phyloP scores from a whole-genome alignment of 2,888 invertebrate species.

The Sinopyrophorus schimmeli region DNA sequence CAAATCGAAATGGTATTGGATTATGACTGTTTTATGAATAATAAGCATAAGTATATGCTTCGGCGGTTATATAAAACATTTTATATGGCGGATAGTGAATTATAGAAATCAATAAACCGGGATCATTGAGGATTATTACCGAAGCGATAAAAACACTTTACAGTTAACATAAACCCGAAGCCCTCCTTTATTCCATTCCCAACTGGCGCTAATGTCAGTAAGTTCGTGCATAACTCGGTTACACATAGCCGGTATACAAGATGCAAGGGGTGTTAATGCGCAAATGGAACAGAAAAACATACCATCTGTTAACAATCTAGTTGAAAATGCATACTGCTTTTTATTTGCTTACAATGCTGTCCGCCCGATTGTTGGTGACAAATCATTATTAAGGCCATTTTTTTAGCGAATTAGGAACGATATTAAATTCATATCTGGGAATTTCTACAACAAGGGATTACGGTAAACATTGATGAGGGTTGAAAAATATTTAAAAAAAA shows the following conservation, averaged over 20 bases:
- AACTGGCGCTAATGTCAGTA: slow-evolving; percentile 36
- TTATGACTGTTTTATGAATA: too few relatives aligned
- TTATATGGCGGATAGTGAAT: slow-evolving; percentile 22
- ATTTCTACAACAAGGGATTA: too few relatives aligned
- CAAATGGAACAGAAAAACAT: slow-evolving; percentile 58
- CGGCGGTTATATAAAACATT: slow-evolving; percentile 10
- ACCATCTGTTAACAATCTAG: slow-evolving; percentile 58
- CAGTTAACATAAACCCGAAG: slow-evolving; percentile 43
- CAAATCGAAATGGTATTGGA: too few relatives aligned
- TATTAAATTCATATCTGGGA: too few relatives aligned
- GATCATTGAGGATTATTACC: slow-evolving; percentile 48
- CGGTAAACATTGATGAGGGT: too few relatives aligned
- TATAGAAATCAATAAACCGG: slow-evolving; percentile 41
- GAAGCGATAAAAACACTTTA: slow-evolving; percentile 48
- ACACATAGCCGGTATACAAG: slow-evolving; percentile 23
- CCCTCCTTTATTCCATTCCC: slow-evolving; percentile 40
- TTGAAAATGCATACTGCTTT: slow-evolving; percentile 33
- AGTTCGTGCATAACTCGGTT: slow-evolving; percentile 31
- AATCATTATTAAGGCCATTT: too few relatives aligned
- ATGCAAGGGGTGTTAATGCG: slow-evolving; percentile 54
- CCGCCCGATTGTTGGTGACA: too few relatives aligned
- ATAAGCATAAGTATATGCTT: too few relatives aligned
- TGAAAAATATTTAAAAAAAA: too few relatives aligned
- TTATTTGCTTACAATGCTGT: too few relatives aligned
- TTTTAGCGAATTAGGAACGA: too few relatives aligned